Evolutionary conservation across 2,113 vertebrate species (phyloP), one percentile per base, ranked within the genome.

Genomic region (Hydropotes inermis): DNA sequence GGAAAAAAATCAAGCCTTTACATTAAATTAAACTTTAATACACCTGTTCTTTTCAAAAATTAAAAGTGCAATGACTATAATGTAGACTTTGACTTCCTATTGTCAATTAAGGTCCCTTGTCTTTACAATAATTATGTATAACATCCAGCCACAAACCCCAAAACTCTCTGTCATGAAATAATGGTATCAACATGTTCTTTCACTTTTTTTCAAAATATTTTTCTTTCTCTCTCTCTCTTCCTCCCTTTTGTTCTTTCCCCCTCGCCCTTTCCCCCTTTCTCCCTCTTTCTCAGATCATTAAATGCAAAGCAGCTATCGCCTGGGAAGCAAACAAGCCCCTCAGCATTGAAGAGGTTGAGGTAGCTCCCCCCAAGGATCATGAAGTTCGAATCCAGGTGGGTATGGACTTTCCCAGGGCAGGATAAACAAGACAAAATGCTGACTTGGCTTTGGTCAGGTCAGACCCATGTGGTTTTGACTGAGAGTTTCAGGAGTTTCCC

Each of bases 261-360:
- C 36, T 6, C 1, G 1, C 7, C 14, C 13, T 21, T 27, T 36
- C 3, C 4, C 14, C 30, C 21, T 52, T 36, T 57, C 82, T 30
- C 95, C 23, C 78, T 98, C 11, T 95, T 25, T 93, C 97, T 88
- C 89, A 99, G 99, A 98, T 99, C 86, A 99, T 99, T 96, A 99
- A 98, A 95, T 99, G 99, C 96, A 99, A 99, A 97, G 99, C 99
- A 96, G 99, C 99, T 30, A 21, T 99, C 1, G 98, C 97, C 89
- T 99, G 99, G 99, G 98, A 98, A 45, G 55, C 45, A 45, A 97
- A 92, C 45, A 98, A 98, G 57, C 96, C 98, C 2, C 97, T 98
- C 3, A 96, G 91, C 89, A 84, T 99, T 61, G 99, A 99, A 97
- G 98, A 99, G 94, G 67, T 99, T 17, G 98, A 99, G 82, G 99